Percentiles rank a stretch among this genome's conserved stretches.
Evolutionary conservation across 2,888 invertebrate genomes (phyloP).

Genomic region (Yponomeuta sedellus): DNA sequence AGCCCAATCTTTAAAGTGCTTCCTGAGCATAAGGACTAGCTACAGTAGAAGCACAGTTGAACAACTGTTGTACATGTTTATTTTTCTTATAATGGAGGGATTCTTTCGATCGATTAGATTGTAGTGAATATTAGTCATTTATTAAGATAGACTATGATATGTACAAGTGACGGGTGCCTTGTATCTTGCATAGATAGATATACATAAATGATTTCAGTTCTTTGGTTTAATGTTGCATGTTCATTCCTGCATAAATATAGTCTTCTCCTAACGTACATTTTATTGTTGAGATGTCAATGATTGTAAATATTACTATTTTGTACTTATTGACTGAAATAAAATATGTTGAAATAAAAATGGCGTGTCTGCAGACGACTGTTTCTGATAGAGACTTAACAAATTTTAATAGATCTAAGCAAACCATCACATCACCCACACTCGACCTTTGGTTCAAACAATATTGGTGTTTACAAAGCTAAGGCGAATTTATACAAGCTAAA

Average conservation of each 20-base stretch:
- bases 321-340: constrained; percentile 53
- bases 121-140: background rate
- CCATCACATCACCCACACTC: background rate
- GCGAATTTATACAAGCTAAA: background rate
- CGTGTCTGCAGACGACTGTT: background rate
- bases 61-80: background rate
- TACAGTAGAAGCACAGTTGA: background rate
- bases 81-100: background rate
- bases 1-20: no score
- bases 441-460: background rate
- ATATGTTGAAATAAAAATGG: background rate
- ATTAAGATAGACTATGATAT: background rate
- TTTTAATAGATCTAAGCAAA: background rate
- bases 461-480: background rate
- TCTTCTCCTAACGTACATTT: background rate
- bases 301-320: constrained; percentile 53
- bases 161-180: background rate
- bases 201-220: background rate
- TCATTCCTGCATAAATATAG: background rate
- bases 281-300: constrained; percentile 41
- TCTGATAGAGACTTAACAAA: background rate
- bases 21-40: no score
- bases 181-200: background rate
- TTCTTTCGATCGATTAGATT: no score
- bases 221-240: background rate